These are phyloP conservation scores for Coenonympha glycerion DNA, from an alignment of 2,888 invertebrate species.

Conservation along the genomic window DNA sequence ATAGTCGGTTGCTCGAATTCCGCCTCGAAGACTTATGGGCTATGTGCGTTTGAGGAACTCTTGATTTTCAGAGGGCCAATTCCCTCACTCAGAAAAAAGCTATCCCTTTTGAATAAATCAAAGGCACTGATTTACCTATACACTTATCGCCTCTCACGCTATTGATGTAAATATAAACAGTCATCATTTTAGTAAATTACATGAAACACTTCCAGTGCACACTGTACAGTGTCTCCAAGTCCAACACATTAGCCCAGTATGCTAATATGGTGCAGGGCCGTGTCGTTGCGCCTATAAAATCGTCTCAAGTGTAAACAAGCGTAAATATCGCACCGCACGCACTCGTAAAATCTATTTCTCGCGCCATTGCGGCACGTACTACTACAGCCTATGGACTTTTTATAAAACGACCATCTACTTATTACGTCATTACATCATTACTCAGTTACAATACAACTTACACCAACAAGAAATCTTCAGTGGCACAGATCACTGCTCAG, in stretches of 20 bases:
- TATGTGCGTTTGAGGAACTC: too few species aligned
- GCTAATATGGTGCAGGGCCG: constrained; percentile 54
- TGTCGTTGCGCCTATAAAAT: constrained; percentile 75
- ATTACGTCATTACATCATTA: constrained; percentile 11
- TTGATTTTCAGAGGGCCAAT: too few species aligned
- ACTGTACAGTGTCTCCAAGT: too few species aligned
- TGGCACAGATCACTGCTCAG: too few species aligned
- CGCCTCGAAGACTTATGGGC: too few species aligned
- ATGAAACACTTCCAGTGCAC: neutral
- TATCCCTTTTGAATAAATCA: too few species aligned
- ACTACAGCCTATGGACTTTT: too few species aligned
- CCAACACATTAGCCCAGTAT: constrained; percentile 25
- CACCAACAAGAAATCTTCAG: constrained; percentile 7
- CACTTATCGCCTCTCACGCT: too few species aligned
- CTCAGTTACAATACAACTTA: neutral
- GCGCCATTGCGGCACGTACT: constrained; percentile 53
- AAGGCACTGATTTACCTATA: too few species aligned
- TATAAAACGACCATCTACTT: constrained; percentile 34
- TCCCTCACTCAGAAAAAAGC: too few species aligned
- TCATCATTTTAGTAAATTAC: neutral
- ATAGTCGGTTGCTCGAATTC: too few species aligned
- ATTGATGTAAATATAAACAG: too few species aligned
- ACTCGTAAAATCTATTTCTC: constrained; percentile 74
- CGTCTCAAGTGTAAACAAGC: constrained; percentile 70
- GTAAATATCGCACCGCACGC: constrained; percentile 70